These are phyloP conservation scores for Saguinus midas DNA, from an alignment of 2,113 vertebrate genomes.

Conservation along the genomic window DNA sequence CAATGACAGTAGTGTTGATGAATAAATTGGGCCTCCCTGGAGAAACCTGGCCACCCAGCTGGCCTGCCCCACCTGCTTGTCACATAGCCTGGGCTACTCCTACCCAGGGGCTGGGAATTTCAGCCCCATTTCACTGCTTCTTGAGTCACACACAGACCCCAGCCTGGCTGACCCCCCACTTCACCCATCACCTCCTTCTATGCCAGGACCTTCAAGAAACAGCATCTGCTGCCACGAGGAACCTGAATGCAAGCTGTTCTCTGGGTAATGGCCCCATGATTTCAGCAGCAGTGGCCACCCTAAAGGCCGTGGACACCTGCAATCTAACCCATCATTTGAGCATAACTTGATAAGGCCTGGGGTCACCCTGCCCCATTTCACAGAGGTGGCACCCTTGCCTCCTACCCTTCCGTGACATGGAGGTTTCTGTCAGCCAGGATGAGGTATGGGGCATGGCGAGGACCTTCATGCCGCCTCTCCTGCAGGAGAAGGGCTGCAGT, in stretches of 20 bases:
- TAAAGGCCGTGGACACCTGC: not conserved
- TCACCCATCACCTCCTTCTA: not conserved
- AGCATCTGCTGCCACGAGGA: not conserved
- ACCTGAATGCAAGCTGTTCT: not conserved
- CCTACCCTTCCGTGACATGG: not conserved
- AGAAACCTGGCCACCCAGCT: not conserved
- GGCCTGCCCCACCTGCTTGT: not conserved
- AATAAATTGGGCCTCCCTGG: not conserved
- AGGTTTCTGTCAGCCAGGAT: not conserved
- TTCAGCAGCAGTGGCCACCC: not conserved
- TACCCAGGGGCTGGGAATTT: not conserved
- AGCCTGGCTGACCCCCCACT: not conserved
- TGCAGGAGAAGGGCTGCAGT: not conserved
- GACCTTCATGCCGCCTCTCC: not conserved
- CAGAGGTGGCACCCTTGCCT: accelerated
- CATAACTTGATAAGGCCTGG: not conserved
- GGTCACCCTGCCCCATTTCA: not conserved
- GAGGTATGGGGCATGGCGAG: not conserved
- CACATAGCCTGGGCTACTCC: accelerated
- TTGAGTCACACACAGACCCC: not conserved
- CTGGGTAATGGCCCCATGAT: not conserved
- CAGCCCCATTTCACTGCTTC: not conserved
- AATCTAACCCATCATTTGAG: not conserved
- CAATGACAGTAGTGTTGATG: not conserved
- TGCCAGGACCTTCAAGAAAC: not conserved